Conservation (phyloP, 2,113 vertebrate species). For the Eurypyga helias region DNA sequence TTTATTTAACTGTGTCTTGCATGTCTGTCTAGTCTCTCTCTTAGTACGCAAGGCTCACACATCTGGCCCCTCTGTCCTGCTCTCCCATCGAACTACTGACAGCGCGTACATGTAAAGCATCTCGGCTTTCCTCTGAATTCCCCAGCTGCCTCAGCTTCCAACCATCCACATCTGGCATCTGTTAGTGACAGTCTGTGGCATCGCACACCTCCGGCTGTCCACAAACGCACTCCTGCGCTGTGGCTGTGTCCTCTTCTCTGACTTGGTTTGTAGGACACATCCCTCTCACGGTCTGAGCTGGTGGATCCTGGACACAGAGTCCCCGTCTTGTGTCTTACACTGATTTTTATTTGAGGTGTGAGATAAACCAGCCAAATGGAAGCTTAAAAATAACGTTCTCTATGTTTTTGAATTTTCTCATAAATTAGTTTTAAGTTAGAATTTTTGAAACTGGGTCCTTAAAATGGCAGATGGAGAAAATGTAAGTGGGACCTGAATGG, state of each 20-base stretch:
- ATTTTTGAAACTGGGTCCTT: neutral
- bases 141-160: conserved; percentile 3
- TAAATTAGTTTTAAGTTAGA: neutral
- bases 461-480: neutral
- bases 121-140: conserved; percentile 9
- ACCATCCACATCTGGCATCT: conserved; percentile 21
- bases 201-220: neutral
- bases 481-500: neutral
- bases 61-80: neutral
- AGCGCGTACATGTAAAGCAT: neutral
- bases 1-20: neutral
- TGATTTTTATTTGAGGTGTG: neutral
- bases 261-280: neutral
- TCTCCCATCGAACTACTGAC: neutral
- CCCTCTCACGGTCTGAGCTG: neutral
- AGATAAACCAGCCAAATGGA: neutral
- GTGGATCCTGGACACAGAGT: neutral
- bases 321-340: neutral
- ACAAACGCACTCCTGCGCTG: neutral
- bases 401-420: neutral
- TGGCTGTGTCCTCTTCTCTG: neutral
- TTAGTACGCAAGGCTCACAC: neutral
- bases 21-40: neutral
- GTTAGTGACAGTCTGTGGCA: conserved; percentile 28
- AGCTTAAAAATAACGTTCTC: neutral